Evolutionary conservation across 2,797 vertebrate species (phyloP), one percentile per base, ranked within the genome.

Genomic region (Rhinogobio ventralis): DNA sequence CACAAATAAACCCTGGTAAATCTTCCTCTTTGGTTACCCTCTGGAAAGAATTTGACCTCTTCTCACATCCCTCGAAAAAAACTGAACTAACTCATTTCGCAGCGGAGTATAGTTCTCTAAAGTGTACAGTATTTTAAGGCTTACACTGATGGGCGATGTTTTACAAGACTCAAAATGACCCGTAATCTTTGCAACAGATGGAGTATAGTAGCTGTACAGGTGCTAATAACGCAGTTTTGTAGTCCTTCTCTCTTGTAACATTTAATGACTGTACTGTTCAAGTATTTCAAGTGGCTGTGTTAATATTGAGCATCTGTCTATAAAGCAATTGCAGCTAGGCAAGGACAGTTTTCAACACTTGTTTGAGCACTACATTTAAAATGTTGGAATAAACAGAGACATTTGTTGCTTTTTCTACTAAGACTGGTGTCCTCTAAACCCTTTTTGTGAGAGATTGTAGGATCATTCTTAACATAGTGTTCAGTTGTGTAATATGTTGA

Each of bases 221-320:
- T 49, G 68, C 39, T 73, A 62, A 73, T 17, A 62, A 82, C 25
- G 69, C 69, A n/a, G 69, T 82, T 62, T 62, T 73, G 80, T 64
- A 28, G 75, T 77, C 36, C 14, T 36, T 42, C 33, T n/a, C 20
- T 68, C 62, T 69, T 69, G 74, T 57, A 77, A 83, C 62, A 76
- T 68, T 55, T 84, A 84, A 77, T 69, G 74, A 57, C 64, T 68
- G 49, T 33, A 53, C 49, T 77, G 45, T 84, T 84, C 82, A 84
- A 84, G 82, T 84, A 69, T 77, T 82, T 82, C 55, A 82, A 82
- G 25, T 82, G 80, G 80, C 80, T 68, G 42, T 64, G 28, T 82
- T 83, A 66, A 84, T 77, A 76, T 45, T 84, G 75, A 69, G 82
- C 64, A 15, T 77, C 36, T 73, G 36, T 62, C 73, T 84, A 84